Base-by-base conservation (phyloP, 2,888 invertebrate genomes). In the Clusia tigrina region DNA sequence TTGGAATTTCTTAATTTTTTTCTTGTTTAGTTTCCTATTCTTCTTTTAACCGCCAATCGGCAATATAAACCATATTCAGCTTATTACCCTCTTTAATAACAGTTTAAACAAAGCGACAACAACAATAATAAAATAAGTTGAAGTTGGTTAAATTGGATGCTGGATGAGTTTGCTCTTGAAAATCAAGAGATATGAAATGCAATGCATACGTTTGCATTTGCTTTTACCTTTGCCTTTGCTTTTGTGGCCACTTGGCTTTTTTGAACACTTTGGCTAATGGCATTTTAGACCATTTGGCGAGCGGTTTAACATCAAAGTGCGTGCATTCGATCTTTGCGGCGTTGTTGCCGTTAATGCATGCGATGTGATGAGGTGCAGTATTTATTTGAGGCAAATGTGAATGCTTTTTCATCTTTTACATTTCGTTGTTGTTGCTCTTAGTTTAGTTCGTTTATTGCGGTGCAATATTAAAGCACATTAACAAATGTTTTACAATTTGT, bases 251-350 rank as follows among this genome's bases (percentile, higher is more conserved):
- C n/a, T 42, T 42, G 10, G 42, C n/a, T n/a, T 42, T 10, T 6
- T 2, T n/a, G 32, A 18, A 48, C 48, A 48, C 48, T 48, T 74
- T 74, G 77, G 74, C 77, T 74, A 74, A 77, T 77, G 77, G 74
- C 74, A 74, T 73, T 74, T 73, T 71, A 74, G 74, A 73, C 70
- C 69, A 67, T 73, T 74, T 71, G 72, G 72, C 71, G 67, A 72
- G 71, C 71, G 72, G 42, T 42, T 10, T 22, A 48, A 48, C 6
- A 48, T 48, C 48, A 48, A 48, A 42, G 42, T 42, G 42, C n/a
- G 42, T 42, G 6, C 12, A 15, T 6, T 12, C 6, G 32, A 15
- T 9, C 42, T 9, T 9, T 42, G 42, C n/a, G 42, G 42, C 42
- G 9, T 6, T 17, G 42, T 32, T 32, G 42, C 20, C 22, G 22